These are phyloP conservation scores for Glareola pratincola DNA, from an alignment of 2,113 vertebrate species.

Conservation along the genomic window DNA sequence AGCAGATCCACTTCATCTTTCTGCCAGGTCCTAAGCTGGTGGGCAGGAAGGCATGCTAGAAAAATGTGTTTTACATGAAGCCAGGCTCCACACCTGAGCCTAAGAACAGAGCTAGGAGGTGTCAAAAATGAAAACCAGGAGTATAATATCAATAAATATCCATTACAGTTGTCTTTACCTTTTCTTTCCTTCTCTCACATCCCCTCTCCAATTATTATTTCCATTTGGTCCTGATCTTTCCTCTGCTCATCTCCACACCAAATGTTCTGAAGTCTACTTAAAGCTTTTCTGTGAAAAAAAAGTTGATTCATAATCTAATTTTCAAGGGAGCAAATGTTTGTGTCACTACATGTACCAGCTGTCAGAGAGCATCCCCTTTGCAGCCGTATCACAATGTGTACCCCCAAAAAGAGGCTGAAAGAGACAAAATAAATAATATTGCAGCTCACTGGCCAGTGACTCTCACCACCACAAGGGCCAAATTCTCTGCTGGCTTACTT, in stretches of 20 bases:
- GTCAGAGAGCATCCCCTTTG: neutral
- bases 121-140: neutral
- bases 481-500: neutral
- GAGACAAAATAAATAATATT: neutral
- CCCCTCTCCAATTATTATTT: neutral
- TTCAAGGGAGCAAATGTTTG: neutral
- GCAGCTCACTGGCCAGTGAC: neutral
- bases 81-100: neutral
- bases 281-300: neutral
- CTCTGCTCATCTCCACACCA: neutral
- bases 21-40: neutral
- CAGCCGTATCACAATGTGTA: rapidly evolving
- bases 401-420: neutral
- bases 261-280: neutral
- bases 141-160: neutral
- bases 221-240: neutral
- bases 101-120: neutral
- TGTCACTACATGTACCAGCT: neutral
- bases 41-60: neutral
- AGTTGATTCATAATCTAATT: neutral
- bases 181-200: neutral
- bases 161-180: neutral
- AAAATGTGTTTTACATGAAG: neutral
- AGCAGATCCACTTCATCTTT: neutral
- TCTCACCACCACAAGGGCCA: neutral